Base-by-base conservation (phyloP, 2,113 vertebrate species). In the Anser cygnoides region DNA sequence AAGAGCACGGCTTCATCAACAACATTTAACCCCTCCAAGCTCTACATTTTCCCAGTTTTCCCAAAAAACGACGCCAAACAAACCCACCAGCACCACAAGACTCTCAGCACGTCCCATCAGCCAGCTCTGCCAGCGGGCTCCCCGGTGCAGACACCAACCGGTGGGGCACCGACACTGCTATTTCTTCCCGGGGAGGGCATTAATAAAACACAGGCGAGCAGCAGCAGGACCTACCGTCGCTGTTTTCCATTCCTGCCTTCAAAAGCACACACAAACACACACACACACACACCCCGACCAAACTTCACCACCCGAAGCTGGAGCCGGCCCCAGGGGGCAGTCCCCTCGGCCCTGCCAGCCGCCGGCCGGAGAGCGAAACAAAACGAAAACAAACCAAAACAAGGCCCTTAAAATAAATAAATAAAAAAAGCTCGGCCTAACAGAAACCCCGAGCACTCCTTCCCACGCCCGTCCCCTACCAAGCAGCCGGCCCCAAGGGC, bases 151-250 rank as follows among this genome's bases (percentile, higher is more conserved):
- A 1, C 5, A 44, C 23, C 0, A 79, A 62, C 66, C 3, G 5
- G 0, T 0, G 0, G 81, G 41, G 61, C 63, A 16, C 72, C 1
- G 55, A 33, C 59, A 18, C 61, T 29, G 58, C 1, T 11, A 6
- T 7, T 26, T 6, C 67, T 6, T 25, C 31, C 76, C 63, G 17
- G 3, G n/a, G 33, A 73, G 35, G 22, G 62, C 71, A 0, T 22
- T 0, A 20, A 33, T 4, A 22, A 15, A 39, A 79, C 57, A 10
- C 23, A 8, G 59, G 8, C 39, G 11, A 55, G 71, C 35, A 50
- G 75, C 71, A 41, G 41, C 19, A 31, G 22, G 16, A 71, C 21
- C 25, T 5, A 4, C 73, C 18, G 14, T 5, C 22, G 72, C 62
- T 44, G 15, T 46, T 22, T 33, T 46, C 29, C 29, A 14, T 23